Evolutionary conservation across 2,888 invertebrate species (phyloP).

Genomic region (Nesidiocoris tenuis): DNA sequence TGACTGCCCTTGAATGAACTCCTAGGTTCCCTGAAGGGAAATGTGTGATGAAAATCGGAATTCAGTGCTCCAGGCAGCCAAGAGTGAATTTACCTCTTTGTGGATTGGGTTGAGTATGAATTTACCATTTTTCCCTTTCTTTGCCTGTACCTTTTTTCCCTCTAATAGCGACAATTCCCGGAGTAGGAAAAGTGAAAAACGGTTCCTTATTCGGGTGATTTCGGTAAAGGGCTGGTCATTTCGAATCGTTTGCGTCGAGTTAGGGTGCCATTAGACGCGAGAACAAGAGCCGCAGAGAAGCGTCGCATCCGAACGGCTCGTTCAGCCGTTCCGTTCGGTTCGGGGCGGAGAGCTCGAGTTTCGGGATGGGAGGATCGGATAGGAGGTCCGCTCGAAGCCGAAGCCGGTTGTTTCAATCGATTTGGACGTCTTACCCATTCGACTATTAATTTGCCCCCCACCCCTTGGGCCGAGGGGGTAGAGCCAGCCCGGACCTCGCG

Average conservation of each 20-base stretch:
- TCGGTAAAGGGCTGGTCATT: background rate
- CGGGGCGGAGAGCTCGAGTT: background rate
- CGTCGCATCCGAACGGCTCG: background rate
- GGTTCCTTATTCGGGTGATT: background rate
- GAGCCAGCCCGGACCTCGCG: background rate
- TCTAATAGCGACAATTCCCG: background rate
- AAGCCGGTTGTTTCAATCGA: conserved; percentile 40
- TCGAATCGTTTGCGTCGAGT: background rate
- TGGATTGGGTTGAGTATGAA: too few relatives aligned
- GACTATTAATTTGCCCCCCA: conserved; percentile 41
- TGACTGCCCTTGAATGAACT: too few relatives aligned
- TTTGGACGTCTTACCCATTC: conserved; percentile 40
- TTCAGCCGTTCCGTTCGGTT: background rate
- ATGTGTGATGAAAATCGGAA: too few relatives aligned
- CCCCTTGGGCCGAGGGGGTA: background rate
- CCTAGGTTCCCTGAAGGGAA: too few relatives aligned
- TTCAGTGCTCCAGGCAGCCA: too few relatives aligned
- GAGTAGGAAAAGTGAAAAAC: background rate
- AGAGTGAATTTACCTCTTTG: too few relatives aligned
- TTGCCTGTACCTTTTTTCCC: too few relatives aligned
- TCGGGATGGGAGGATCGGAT: background rate
- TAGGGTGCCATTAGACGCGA: background rate
- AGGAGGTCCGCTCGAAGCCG: conserved; percentile 17
- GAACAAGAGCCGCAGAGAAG: background rate
- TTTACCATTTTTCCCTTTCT: too few relatives aligned